Evolutionary conservation across 2,888 invertebrate genomes (phyloP), one percentile per base, ranked within the genome.

Genomic region (Andrena fulva): DNA sequence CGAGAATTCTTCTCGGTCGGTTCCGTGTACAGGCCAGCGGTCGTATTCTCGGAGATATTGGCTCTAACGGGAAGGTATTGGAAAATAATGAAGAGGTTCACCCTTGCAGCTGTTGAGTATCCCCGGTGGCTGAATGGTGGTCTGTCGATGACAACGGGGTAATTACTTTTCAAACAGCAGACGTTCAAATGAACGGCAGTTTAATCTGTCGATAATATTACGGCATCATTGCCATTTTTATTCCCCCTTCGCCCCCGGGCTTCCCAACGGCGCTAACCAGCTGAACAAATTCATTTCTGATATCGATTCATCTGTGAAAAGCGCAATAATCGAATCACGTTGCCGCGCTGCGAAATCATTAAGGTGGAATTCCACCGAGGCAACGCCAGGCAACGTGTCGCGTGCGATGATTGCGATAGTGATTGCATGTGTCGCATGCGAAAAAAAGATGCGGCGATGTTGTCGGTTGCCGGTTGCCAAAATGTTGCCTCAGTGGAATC

Each of bases 101-200:
- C 85, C 85, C 88, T 86, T 80, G 63, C 87, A 83, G 86, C 80
- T 86, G 84, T 89, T 87, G 88, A 82, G 77, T 81, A 78, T 79
- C 74, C 88, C 84, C 78, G 24, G 81, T 74, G 86, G 86, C 79
- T 84, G 84, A 84, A 87, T 85, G 85, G 85, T 86, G 87, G 90
- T 85, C 91, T 92, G 92, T 87, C 89, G 87, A 91, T 92, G 92
- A 92, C 92, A 92, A 92, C 90, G 85, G 87, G 91, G 91, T 92
- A 92, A 92, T 92, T 92, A 92, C 92, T 92, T 92, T 92, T 92
- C 91, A 90, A 92, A 90, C 89, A 87, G 88, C 87, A 86, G 89
- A 88, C 89, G 89, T 88, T 91, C 88, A 92, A 91, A 92, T 91
- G 90, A 92, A 91, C 90, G 89, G 86, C 88, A 87, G 83, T 90